Evolutionary conservation across 2,797 vertebrate genomes (phyloP), one percentile per base, ranked within the genome.

Genomic region (Dryobates pubescens): DNA sequence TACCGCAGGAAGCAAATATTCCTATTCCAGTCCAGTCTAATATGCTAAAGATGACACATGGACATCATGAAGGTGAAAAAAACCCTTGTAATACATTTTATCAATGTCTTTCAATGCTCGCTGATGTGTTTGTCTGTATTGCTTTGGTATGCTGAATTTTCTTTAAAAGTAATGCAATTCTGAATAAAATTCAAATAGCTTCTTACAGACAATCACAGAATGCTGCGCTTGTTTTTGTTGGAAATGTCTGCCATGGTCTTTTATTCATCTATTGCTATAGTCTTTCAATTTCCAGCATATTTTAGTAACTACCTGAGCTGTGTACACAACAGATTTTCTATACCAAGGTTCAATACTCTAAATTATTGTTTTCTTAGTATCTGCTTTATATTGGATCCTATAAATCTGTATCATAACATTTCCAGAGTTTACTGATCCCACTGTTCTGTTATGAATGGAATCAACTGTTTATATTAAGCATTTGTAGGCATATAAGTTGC

Each of bases 1-100:
- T 99, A 92, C 99, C 99, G 1, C 93, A 97, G 26, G 99, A 99
- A 88, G 99, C 99, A 90, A 99, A 98, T 89, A 91, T 98, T 71
- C 98, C 99, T 82, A 98, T 99, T 73, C 63, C 97, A 4, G 98
- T 99, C 77, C 97, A 95, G 71, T 94, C 98, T 26, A 98, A 97
- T 64, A 96, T 98, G 97, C 94, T 97, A 92, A 97, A 98, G 91
- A 98, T 98, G 98, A 97, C 96, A 75, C 99, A 98, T 32, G 97
- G 96, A 30, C 97, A 98, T 92, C 97, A 98, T 86, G 96, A 97
- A 97, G 98, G 98, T 98, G 90, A 97, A 91, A 86, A 86, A 54
- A 17, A 54, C 9, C 53, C 27, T 41, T 78, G 32, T 47, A 65
- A 36, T 74, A 10, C 11, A 5, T 82, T 91, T 61, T 57, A 38